phyloP scores from a whole-genome alignment of 1,140 invertebrate genomes.

The Scaptomyza pallida region DNA sequence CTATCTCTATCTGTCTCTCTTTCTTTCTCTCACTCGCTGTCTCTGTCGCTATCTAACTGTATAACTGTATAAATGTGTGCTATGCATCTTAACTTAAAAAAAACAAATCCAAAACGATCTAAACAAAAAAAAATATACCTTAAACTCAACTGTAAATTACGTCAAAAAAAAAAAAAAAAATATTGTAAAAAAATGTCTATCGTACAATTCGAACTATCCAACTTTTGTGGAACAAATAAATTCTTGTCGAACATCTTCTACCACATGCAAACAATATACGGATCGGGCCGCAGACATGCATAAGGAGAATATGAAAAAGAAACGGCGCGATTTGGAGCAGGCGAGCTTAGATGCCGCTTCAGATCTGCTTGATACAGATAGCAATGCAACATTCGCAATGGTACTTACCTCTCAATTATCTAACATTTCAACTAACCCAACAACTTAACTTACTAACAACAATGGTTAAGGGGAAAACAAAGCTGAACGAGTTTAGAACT shows the following conservation, averaged over 20 bases:
- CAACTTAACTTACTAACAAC: background rate
- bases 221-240: constrained; percentile 83
- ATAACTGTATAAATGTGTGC: constrained; percentile 66
- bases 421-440: constrained; percentile 34
- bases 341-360: constrained; percentile 92
- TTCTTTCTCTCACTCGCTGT: constrained; percentile 66
- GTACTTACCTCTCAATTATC: constrained; percentile 85
- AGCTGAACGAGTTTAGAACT: background rate
- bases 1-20: constrained; percentile 72
- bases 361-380: constrained; percentile 92
- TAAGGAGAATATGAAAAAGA: constrained; percentile 95
- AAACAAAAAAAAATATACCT: constrained; percentile 21
- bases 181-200: constrained; percentile 16
- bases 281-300: constrained; percentile 87
- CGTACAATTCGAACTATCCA: constrained; percentile 27
- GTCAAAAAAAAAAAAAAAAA: constrained; percentile 26
- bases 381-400: constrained; percentile 93
- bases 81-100: constrained; percentile 63
- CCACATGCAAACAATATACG: constrained; percentile 82
- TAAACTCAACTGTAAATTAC: constrained; percentile 59
- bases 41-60: constrained; percentile 76
- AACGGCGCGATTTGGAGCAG: constrained; percentile 92
- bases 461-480: background rate
- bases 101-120: constrained; percentile 13
- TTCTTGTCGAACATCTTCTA: constrained; percentile 83